Evolutionary conservation across 2,113 vertebrate species (phyloP).

Genomic region (Dinomys branickii): DNA sequence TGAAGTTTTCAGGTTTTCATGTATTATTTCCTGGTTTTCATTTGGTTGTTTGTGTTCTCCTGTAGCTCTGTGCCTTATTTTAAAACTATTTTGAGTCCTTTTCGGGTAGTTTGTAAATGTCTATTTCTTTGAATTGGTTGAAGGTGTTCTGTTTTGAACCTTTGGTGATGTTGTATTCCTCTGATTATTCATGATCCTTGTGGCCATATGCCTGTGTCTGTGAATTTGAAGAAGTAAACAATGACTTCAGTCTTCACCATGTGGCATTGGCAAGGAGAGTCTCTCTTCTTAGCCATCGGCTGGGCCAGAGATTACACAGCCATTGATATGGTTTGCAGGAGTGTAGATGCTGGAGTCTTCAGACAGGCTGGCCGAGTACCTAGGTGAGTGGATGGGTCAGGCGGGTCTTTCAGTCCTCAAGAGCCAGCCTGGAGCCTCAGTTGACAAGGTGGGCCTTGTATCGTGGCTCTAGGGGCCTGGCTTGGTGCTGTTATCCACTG

Average conservation of each 20-base stretch:
- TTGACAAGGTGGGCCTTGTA: neutral
- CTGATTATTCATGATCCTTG: neutral
- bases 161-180: neutral
- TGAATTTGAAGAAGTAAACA: neutral
- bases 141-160: neutral
- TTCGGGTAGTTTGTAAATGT: neutral
- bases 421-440: neutral
- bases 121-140: neutral
- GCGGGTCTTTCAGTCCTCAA: neutral
- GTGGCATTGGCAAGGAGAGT: no score
- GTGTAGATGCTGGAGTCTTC: neutral
- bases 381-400: no score
- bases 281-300: no score
- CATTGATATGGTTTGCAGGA: neutral
- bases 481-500: neutral
- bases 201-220: neutral
- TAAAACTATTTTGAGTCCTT: neutral
- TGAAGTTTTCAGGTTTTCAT: neutral
- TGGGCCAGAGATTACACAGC: neutral
- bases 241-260: neutral
- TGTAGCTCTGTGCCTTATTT: neutral
- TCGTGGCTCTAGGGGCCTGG: neutral
- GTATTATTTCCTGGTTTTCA: neutral
- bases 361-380: no score
- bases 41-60: neutral